Conservation (phyloP, 2,113 vertebrate genomes). For the Anolis sagrei region DNA sequence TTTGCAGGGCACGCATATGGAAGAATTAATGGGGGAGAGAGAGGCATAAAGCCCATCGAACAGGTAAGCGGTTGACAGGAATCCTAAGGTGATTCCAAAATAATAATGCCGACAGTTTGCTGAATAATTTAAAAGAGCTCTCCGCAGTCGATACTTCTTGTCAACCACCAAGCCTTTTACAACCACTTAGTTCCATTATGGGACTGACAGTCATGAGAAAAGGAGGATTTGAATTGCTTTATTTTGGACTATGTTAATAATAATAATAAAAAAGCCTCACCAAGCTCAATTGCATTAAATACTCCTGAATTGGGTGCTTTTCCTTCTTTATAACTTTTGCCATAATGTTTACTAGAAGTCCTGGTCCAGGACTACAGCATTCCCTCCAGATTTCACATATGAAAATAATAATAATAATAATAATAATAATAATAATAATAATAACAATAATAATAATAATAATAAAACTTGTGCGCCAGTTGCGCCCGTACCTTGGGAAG, state of each 20-base stretch:
- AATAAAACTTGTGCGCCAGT: no score
- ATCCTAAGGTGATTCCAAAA: slow-evolving; percentile 60
- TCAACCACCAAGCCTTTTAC: slow-evolving; percentile 48
- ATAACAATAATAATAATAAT: no score
- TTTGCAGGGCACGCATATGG: not conserved
- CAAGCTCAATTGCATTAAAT: not conserved
- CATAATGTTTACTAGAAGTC: no score
- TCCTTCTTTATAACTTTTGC: no score
- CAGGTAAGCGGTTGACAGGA: not conserved
- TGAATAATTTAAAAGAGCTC: slow-evolving; percentile 65
- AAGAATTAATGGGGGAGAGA: not conserved
- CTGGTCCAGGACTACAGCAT: no score
- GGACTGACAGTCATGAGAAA: slow-evolving; percentile 5
- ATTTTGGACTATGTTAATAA: no score
- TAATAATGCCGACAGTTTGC: slow-evolving; percentile 38
- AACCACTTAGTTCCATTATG: slow-evolving; percentile 15
- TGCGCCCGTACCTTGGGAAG: no score
- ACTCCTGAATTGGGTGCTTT: no score
- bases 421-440: no score
- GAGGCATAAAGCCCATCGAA: not conserved
- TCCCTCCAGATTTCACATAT: no score
- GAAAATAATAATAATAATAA: no score
- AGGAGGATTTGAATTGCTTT: not conserved
- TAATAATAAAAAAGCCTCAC: not conserved
- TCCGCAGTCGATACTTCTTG: slow-evolving; percentile 55